Evolutionary conservation across 2,888 invertebrate species (phyloP), one percentile per base, ranked within the genome.

Genomic region (Mesodorylaimus sp.): DNA sequence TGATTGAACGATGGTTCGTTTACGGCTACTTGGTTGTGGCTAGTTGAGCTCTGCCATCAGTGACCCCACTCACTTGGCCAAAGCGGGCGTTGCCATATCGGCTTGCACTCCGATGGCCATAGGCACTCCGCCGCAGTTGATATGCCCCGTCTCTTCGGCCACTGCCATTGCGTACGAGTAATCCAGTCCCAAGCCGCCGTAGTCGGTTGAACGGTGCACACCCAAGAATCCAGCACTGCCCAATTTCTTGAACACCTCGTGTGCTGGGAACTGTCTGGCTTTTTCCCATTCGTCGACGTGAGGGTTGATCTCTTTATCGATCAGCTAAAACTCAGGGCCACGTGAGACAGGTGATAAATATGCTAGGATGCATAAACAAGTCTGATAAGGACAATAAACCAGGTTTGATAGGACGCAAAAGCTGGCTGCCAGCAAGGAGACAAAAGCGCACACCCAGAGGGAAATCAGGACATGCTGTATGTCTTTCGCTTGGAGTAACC

Each of bases 51-150:
- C n/a, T n/a, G n/a, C n/a, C n/a, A n/a, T n/a, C n/a, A n/a, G n/a
- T n/a, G n/a, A n/a, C n/a, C n/a, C n/a, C n/a, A n/a, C 45, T 23
- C 56, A 70, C 65, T 61, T 66, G 32, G 70, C 66, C 19, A 75
- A 60, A 13, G 75, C 74, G 23, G 75, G 75, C 24, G 73, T 73
- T 2, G 74, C 66, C 73, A 74, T 74, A 55, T 74, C 74, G 2
- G 72, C 73, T 60, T 75, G 75, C 5, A 74, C 74, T 5, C 68
- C 66, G n/a, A 68, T 61, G 1, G 70, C 71, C 72, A 73, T 73
- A 19, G 73, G 72, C 45, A 75, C 61, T 2, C 67, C 71, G 2
- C 72, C 74, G 63, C 73, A 73, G 52, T 68, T 65, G 45, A 74
- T 69, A 48, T 59, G 57, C 10, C 74, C 74, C 48, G 74, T 57